Conservation (phyloP, 2,888 invertebrate genomes). For the Clostera curtula region DNA sequence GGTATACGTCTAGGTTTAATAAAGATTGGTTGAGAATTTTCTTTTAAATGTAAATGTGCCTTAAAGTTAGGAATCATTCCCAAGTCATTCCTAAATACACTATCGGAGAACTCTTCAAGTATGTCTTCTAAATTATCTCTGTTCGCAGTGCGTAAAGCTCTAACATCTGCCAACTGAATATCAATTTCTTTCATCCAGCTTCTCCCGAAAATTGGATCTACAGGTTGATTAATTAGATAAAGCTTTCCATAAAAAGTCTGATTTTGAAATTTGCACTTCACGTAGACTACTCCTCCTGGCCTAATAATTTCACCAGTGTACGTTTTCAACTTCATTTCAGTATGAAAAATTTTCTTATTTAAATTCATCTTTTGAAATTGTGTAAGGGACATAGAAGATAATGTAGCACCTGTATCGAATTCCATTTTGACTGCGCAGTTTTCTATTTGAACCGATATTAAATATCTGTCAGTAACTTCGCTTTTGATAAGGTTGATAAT, state of each 20-base stretch:
- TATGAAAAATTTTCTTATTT: neutral
- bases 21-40: neutral
- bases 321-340: neutral
- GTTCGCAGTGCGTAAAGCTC: neutral
- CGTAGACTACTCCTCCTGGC: neutral
- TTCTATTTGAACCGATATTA: neutral
- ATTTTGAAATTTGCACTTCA: neutral
- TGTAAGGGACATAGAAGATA: neutral
- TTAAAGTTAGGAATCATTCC: neutral
- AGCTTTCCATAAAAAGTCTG: too few species aligned
- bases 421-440: neutral
- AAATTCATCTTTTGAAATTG: neutral
- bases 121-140: neutral
- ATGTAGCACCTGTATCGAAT: neutral
- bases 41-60: neutral
- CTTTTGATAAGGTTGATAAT: neutral
- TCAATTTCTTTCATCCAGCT: neutral
- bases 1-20: neutral
- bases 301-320: neutral
- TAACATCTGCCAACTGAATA: neutral
- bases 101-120: neutral
- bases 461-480: neutral
- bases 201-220: too few species aligned
- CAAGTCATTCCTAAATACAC: neutral
- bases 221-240: too few species aligned